Percentiles rank a stretch among this genome's conserved stretches.
Conservation (phyloP, 2,888 invertebrate species). For the Lobophora halterata region DNA sequence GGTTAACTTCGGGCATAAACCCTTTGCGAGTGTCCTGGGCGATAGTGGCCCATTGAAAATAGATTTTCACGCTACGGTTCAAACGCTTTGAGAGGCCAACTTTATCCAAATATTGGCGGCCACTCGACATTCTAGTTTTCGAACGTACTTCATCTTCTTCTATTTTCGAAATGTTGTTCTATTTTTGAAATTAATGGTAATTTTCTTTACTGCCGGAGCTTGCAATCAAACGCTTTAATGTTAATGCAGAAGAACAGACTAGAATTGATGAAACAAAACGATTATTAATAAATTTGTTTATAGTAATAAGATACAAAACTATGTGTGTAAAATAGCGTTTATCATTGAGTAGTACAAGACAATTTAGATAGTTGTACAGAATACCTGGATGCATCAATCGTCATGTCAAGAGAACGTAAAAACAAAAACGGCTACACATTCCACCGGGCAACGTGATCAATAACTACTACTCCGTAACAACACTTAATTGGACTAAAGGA, state of each 20-base stretch:
- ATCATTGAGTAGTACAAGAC: too few relatives aligned
- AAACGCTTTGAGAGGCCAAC: conserved; percentile 62
- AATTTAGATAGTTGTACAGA: conserved; percentile 1
- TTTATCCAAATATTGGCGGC: conserved; percentile 64
- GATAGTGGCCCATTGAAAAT: conserved; percentile 79
- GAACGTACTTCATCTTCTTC: conserved; percentile 30
- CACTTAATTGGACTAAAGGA: conserved; percentile 67
- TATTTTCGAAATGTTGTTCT: conserved; percentile 17
- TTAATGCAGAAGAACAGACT: too few relatives aligned
- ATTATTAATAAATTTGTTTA: conserved; percentile 4
- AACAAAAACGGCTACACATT: conserved; percentile 32
- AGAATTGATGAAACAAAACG: too few relatives aligned
- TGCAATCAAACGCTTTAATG: too few relatives aligned
- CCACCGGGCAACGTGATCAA: conserved; percentile 57
- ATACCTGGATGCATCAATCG: conserved; percentile 11
- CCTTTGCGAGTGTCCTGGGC: conserved; percentile 70
- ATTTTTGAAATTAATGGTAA: too few relatives aligned
- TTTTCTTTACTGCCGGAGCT: conserved; percentile 13
- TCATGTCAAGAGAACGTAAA: conserved; percentile 18
- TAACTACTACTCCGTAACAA: conserved; percentile 59
- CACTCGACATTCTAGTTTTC: conserved; percentile 37
- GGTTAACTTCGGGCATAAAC: conserved; percentile 71
- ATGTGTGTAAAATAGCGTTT: too few relatives aligned
- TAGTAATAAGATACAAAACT: too few relatives aligned
- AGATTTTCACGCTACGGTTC: conserved; percentile 76